Conservation (phyloP, 2,797 vertebrate genomes). For the Petrocephalus sullivani region DNA sequence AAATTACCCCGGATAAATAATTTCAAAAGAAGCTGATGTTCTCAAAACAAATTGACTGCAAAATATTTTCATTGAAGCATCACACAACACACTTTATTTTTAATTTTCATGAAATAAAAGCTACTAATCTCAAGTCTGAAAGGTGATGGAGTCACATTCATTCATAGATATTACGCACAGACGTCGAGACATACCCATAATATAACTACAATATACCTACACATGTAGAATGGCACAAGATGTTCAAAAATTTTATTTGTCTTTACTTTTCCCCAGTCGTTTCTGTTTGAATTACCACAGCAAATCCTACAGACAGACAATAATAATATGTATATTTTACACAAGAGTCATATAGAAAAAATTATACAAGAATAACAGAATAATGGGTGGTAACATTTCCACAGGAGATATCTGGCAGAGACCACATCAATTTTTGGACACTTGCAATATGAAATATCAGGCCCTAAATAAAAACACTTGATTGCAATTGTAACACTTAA, state of each 20-base stretch:
- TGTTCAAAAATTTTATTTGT: neutral
- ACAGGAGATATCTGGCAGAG: neutral
- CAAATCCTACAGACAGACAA: neutral
- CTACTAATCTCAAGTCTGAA: neutral
- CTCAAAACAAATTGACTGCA: neutral
- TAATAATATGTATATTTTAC: neutral
- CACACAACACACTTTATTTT: neutral
- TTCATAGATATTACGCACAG: neutral
- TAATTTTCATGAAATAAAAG: neutral
- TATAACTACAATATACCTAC: neutral
- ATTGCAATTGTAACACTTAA: neutral
- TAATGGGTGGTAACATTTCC: neutral
- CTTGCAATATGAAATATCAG: neutral
- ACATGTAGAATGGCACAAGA: neutral
- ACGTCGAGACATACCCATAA: neutral
- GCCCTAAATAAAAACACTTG: neutral
- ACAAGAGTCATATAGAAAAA: neutral
- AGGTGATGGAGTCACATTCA: too few relatives aligned
- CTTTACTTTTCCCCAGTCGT: neutral
- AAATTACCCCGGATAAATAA: neutral
- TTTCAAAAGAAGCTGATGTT: neutral
- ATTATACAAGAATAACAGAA: neutral
- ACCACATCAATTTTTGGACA: neutral
- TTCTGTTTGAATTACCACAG: neutral
- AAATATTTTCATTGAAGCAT: neutral